phyloP scores from a whole-genome alignment of 2,888 invertebrate genomes.

The Doris montereyensis region DNA sequence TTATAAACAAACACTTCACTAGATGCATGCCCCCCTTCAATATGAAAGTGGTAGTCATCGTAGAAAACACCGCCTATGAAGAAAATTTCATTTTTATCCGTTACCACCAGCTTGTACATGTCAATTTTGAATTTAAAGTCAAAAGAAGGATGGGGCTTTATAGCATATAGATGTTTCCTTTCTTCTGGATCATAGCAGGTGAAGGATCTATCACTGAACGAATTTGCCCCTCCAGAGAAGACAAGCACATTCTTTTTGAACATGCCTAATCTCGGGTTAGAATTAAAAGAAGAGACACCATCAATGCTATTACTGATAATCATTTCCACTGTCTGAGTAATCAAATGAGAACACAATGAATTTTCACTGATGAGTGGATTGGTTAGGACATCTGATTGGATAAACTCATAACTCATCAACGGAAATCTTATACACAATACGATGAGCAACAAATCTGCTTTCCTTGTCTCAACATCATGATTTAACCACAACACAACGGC shows the following conservation, averaged over 20 bases:
- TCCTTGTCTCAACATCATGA: constrained; percentile 81
- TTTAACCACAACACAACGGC: constrained; percentile 89
- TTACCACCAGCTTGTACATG: constrained; percentile 53
- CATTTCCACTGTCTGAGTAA: constrained; percentile 44
- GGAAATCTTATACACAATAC: constrained; percentile 85
- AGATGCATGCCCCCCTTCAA: constrained; percentile 51
- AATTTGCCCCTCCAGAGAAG: constrained; percentile 60
- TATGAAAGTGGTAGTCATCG: constrained; percentile 58
- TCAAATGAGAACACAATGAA: constrained; percentile 45
- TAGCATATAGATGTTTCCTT: constrained; percentile 54
- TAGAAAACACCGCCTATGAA: constrained; percentile 65
- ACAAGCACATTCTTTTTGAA: constrained; percentile 58
- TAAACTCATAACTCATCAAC: constrained; percentile 75
- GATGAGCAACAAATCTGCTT: constrained; percentile 78
- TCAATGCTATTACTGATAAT: too few species aligned
- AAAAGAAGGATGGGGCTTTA: constrained; percentile 62
- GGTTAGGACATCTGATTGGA: constrained; percentile 45
- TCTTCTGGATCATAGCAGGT: constrained; percentile 60
- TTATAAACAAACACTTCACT: constrained; percentile 55
- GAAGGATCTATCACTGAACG: constrained; percentile 52
- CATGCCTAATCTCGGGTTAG: constrained; percentile 60
- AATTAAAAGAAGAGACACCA: constrained; percentile 43
- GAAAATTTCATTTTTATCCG: constrained; percentile 52
- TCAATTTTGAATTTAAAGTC: constrained; percentile 64
- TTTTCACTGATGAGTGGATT: constrained; percentile 49